A percentile compares a stretch with the other conserved stretches of the same genome.
Evolutionary conservation across 1,140 invertebrate genomes (phyloP).

Genomic region (Aphelinus atriplicis): DNA sequence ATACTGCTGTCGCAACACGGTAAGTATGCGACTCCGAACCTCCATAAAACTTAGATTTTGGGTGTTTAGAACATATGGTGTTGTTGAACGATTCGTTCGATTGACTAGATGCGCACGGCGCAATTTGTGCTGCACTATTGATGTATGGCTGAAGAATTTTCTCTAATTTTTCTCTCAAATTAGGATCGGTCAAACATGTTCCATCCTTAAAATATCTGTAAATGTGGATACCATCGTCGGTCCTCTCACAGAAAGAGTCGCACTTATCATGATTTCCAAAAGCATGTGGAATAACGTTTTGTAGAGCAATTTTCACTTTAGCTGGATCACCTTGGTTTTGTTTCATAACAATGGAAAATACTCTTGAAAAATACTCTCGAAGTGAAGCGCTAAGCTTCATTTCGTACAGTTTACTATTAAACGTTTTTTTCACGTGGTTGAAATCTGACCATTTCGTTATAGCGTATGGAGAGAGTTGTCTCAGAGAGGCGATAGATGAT

Average conservation of each 20-base stretch:
- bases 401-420: constrained; percentile 28
- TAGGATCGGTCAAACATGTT: no score
- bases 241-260: background rate
- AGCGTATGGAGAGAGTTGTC: constrained; percentile 15
- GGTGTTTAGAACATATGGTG: constrained; percentile 37
- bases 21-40: constrained; percentile 36
- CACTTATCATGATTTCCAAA: background rate
- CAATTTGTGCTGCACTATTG: no score
- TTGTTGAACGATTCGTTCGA: constrained; percentile 43
- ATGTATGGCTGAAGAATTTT: no score
- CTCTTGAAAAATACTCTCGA: constrained; percentile 27
- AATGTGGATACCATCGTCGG: constrained; percentile 9
- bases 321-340: background rate
- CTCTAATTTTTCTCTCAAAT: no score
- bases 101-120: no score
- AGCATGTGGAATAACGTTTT: background rate
- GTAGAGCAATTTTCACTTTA: background rate
- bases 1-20: constrained; percentile 38
- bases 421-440: constrained; percentile 24
- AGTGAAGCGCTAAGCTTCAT: constrained; percentile 12
- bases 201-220: constrained; percentile 26
- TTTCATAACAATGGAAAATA: background rate
- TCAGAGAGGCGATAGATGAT: constrained; percentile 26
- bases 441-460: constrained; percentile 24
- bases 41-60: constrained; percentile 39